Percentiles rank a stretch among this genome's conserved stretches.
phyloP scores from a whole-genome alignment of 2,888 invertebrate genomes.

The Yponomeuta plumbellus region DNA sequence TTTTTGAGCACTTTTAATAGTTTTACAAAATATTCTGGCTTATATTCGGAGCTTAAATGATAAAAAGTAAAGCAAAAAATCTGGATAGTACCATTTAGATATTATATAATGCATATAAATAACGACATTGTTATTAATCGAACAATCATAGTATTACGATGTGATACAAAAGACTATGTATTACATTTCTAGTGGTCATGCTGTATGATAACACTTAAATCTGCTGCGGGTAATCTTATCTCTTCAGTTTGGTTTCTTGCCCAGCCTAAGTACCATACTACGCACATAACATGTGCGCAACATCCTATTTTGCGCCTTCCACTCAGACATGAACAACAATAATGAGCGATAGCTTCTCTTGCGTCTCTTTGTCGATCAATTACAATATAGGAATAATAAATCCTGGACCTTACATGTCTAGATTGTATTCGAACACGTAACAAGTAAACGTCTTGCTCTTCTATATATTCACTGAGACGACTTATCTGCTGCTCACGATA shows the following conservation, averaged over 20 bases:
- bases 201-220: neutral
- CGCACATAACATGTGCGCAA: conserved; percentile 18
- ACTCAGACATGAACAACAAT: conserved; percentile 17
- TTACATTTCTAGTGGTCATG: no score
- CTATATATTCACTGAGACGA: neutral
- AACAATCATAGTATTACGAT: no score
- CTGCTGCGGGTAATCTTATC: neutral
- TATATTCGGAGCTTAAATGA: no score
- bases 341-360: conserved; percentile 11
- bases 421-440: conserved; percentile 14
- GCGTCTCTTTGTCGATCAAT: conserved; percentile 5
- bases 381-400: conserved; percentile 15
- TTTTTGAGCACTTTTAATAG: no score
- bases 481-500: neutral
- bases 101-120: no score
- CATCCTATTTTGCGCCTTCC: conserved; percentile 17
- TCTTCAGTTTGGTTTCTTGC: neutral
- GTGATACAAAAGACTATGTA: no score
- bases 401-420: conserved; percentile 13
- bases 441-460: neutral
- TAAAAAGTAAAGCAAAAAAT: no score
- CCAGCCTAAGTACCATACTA: conserved; percentile 19
- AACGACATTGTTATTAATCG: no score
- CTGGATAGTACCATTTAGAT: no score
- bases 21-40: no score